phyloP scores from a whole-genome alignment of 2,113 vertebrate species.

The Spea bombifrons region DNA sequence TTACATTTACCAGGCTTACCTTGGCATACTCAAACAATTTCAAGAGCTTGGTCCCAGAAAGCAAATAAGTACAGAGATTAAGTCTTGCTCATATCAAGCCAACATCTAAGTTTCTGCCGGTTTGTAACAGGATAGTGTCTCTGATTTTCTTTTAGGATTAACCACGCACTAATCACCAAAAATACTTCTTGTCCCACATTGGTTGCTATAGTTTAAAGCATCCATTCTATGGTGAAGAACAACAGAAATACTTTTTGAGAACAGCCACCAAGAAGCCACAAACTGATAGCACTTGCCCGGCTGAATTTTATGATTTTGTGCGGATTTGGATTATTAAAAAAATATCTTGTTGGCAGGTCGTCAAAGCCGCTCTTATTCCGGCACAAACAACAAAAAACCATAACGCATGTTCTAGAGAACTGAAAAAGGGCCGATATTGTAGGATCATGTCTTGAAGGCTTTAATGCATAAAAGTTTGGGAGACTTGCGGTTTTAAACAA shows the following conservation, averaged over 20 bases:
- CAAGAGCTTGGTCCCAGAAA: constrained; percentile 1
- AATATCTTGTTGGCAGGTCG: not conserved
- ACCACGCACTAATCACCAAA: constrained; percentile 12
- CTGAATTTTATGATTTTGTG: not conserved
- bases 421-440: constrained; percentile 1
- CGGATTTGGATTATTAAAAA: not conserved
- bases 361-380: not conserved
- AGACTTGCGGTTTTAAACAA: constrained; percentile 14
- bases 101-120: not conserved
- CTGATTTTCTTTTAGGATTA: constrained; percentile 25
- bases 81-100: not conserved
- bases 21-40: not conserved
- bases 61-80: not conserved
- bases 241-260: constrained; percentile 16
- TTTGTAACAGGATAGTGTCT: not conserved
- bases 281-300: not conserved
- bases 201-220: constrained; percentile 30
- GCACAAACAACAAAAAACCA: constrained; percentile 8
- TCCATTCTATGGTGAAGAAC: constrained; percentile 8
- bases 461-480: constrained; percentile 11
- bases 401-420: constrained; percentile 12
- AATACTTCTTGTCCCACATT: not conserved
- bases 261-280: not conserved
- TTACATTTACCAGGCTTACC: not conserved
- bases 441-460: constrained; percentile 24